Conservation (phyloP, 1,140 invertebrate species). For the Gonioctena quinquepunctata region DNA sequence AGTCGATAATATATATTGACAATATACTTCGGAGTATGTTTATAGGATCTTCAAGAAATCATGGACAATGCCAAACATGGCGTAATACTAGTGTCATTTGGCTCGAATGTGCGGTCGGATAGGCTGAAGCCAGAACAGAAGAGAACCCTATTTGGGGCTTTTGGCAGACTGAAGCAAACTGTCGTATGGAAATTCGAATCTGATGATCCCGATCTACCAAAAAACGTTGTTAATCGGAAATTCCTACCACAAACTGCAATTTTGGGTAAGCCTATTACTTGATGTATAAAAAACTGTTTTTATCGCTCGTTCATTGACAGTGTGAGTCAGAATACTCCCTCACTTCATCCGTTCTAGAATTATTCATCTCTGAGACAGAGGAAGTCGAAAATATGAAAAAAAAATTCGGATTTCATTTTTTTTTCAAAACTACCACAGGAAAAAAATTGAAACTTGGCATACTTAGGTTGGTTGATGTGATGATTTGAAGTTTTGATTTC, state of each 20-base stretch:
- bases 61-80: slow-evolving; percentile 39
- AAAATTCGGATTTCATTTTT: neutral
- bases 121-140: slow-evolving; percentile 22
- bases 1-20: no score
- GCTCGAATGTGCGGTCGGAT: slow-evolving; percentile 35
- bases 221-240: slow-evolving; percentile 22
- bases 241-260: slow-evolving; percentile 36
- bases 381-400: no score
- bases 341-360: no score
- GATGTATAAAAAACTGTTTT: no score
- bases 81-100: slow-evolving; percentile 37
- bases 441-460: neutral
- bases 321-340: no score
- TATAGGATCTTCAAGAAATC: slow-evolving; percentile 36
- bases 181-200: slow-evolving; percentile 37
- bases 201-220: slow-evolving; percentile 24
- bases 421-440: neutral
- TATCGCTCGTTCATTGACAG: no score
- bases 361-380: no score
- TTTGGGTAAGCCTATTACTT: slow-evolving; percentile 24
- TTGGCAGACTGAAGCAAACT: slow-evolving; percentile 26
- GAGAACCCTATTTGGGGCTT: slow-evolving; percentile 23
- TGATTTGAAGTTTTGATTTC: neutral
- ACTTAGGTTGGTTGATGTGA: neutral
- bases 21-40: no score